Percentiles rank a stretch among this genome's conserved stretches.
Conservation (phyloP, 2,113 vertebrate genomes). For the Equus przewalskii region DNA sequence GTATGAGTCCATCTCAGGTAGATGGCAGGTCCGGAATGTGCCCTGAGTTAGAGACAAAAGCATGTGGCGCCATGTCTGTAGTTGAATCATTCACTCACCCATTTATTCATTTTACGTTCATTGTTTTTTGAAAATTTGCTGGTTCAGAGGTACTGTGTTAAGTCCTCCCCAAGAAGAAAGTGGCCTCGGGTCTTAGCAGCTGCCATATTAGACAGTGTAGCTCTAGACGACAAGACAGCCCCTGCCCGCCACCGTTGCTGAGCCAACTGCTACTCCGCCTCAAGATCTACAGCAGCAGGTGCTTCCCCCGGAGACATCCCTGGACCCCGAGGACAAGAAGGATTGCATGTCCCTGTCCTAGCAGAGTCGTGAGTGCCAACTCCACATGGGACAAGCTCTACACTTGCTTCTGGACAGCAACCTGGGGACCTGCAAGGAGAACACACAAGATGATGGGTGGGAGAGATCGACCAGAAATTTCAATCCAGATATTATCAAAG, state of each 20-base stretch:
- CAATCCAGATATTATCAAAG: accelerated
- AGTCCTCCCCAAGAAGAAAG: background rate
- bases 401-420: background rate
- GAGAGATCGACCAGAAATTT: accelerated
- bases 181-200: accelerated
- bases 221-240: too few relatives aligned
- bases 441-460: accelerated
- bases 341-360: accelerated
- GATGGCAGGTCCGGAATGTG: accelerated
- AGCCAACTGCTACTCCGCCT: too few relatives aligned
- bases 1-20: background rate
- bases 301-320: background rate
- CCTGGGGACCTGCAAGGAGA: accelerated
- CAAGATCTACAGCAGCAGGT: background rate
- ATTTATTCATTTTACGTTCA: accelerated
- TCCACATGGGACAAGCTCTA: accelerated
- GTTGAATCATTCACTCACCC: accelerated
- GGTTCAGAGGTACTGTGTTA: background rate
- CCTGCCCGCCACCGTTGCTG: accelerated
- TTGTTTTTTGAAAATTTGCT: accelerated
- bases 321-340: background rate
- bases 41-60: background rate
- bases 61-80: accelerated
- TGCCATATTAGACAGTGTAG: accelerated
- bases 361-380: accelerated